Base-by-base conservation (phyloP, 2,888 invertebrate species). In the Tetheella fluctuosa region DNA sequence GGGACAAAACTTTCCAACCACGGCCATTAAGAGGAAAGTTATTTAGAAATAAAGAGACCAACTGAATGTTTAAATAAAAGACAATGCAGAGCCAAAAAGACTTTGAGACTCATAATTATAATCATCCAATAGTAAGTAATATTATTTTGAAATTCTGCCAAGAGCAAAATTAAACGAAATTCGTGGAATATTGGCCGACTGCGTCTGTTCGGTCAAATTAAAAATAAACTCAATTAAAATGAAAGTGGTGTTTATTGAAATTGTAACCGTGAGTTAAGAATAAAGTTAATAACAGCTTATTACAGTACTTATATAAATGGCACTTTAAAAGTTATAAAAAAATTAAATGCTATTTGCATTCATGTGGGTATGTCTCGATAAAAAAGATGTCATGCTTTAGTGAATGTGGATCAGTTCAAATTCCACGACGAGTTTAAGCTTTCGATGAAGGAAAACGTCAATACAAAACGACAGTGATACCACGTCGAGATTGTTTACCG, bases 171-270 rank as follows among this genome's bases (percentile, higher is more conserved):
- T 76, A 73, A 73, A 69, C 61, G 54, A 68, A 73, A 68, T 77
- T 78, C 72, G 64, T 56, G 58, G 77, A 78, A 78, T 70, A 68
- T 70, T 62, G 62, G 68, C 37, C 34, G 34, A 34, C 55, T 37
- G 13, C 55, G 62, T 61, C 63, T 59, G 67, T 69, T 62, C 59
- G 61, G 59, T 63, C 57, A 74, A 81, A 82, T 83, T 76, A 77
- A 79, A 82, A 78, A 77, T 76, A 80, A 80, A 81, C 77, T 74
- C 73, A 61, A 77, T 74, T 77, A 70, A 69, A 60, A 64, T 61
- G 64, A 65, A 76, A 74, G 75, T 67, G 72, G 64, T 66, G 63
- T 67, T 70, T 68, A 67, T 61, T 62, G 64, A 65, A 71, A 67
- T 55, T 37, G 34, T 55, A 28, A 15, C 28, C 7, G 63, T 62